A percentile compares a stretch with the other conserved stretches of the same genome.
These are phyloP conservation scores for Porites lutea DNA, from an alignment of 64 coral and sea anemone species.

Conservation along the genomic window DNA sequence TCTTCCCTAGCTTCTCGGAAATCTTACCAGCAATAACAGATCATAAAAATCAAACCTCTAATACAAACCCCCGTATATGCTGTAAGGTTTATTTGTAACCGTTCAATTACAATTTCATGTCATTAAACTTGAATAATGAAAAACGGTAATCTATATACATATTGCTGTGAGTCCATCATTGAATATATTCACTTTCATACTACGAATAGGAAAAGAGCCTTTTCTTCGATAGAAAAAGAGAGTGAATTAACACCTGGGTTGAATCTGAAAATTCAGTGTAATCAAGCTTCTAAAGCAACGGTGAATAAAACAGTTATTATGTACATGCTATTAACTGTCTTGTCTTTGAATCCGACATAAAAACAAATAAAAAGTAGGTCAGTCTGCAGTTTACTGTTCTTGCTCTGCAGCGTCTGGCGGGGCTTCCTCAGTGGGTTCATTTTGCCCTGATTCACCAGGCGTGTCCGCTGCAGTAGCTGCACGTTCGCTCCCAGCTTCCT, in stretches of 20 bases:
- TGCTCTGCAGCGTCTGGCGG: not conserved
- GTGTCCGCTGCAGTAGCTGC: not conserved
- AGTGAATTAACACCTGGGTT: not conserved
- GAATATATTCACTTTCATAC: not conserved
- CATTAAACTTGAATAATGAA: not conserved
- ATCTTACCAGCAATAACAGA: no score
- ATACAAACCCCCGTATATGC: not conserved
- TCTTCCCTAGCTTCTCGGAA: no score
- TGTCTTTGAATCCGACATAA: not conserved
- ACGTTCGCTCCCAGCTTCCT: conserved; percentile 6
- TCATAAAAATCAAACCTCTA: no score
- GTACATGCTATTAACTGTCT: not conserved
- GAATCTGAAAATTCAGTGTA: not conserved
- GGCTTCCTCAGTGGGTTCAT: conserved; percentile 26
- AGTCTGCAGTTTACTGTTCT: not conserved
- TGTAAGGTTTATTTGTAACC: not conserved
- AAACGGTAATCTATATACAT: conserved; percentile 20
- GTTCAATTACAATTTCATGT: conserved; percentile 21
- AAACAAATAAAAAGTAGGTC: not conserved
- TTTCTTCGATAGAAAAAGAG: not conserved
- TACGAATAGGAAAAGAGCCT: not conserved
- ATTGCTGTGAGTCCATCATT: not conserved
- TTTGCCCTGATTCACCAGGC: conserved; percentile 42
- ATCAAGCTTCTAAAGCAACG: not conserved
- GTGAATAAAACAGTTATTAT: conserved; percentile 9